These are phyloP conservation scores for Lichenostomus cassidix DNA, from an alignment of 2,113 vertebrate species.

Conservation along the genomic window DNA sequence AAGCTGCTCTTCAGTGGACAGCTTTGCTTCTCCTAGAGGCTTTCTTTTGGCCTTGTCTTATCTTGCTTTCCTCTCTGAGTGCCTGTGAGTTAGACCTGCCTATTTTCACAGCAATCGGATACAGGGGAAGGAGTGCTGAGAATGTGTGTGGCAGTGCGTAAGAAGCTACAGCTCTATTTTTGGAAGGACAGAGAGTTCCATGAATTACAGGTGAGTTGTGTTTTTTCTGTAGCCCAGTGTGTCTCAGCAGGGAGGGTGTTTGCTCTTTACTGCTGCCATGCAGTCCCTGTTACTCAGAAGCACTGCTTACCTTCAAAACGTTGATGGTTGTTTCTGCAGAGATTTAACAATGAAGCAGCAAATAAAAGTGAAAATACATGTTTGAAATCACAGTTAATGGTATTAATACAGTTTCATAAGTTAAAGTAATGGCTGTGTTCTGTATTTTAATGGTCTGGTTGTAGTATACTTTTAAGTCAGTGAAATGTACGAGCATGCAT, in stretches of 20 bases:
- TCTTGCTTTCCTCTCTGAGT: background rate
- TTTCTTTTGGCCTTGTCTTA: background rate
- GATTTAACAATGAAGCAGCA: background rate
- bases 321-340: background rate
- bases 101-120: slow-evolving; percentile 77
- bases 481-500: background rate
- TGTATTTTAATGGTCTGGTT: background rate
- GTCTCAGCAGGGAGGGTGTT: background rate
- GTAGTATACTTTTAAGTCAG: background rate
- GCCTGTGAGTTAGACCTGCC: background rate
- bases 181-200: slow-evolving; percentile 97
- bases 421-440: background rate
- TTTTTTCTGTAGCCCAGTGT: background rate
- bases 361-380: background rate
- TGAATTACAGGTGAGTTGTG: slow-evolving; percentile 80
- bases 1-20: background rate
- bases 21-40: background rate
- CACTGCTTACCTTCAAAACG: background rate
- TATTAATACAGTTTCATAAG: background rate
- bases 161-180: slow-evolving; percentile 94
- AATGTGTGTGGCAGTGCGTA: slow-evolving; percentile 95
- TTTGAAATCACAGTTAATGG: background rate
- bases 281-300: background rate
- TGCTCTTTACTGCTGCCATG: background rate
- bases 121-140: slow-evolving; percentile 87